phyloP scores from a whole-genome alignment of 2,888 invertebrate species.

The Cheilosia variabilis region DNA sequence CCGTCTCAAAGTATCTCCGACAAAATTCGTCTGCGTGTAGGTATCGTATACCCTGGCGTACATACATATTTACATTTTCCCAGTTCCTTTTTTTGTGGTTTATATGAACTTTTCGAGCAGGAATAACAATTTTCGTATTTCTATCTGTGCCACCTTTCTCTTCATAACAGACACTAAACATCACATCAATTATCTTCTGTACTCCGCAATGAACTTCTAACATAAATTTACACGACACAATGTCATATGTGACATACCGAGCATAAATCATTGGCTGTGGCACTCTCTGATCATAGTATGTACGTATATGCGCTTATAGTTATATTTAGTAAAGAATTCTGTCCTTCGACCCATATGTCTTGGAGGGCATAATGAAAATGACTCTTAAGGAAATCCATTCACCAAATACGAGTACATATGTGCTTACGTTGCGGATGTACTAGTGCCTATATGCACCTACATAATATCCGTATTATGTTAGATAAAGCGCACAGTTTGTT shows the following conservation, averaged over 20 bases:
- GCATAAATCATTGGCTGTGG: constrained; percentile 71
- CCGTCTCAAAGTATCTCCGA: constrained; percentile 54
- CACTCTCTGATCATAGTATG: constrained; percentile 48
- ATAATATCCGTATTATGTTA: neutral
- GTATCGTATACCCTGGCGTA: neutral
- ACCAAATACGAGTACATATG: neutral
- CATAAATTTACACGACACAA: constrained; percentile 75
- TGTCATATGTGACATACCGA: constrained; percentile 72
- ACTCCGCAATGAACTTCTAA: constrained; percentile 75
- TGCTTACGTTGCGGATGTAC: neutral
- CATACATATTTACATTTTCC: constrained; percentile 18
- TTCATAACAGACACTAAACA: constrained; percentile 72
- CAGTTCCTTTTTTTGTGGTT: constrained; percentile 35
- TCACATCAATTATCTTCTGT: constrained; percentile 76
- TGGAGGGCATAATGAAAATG: constrained; percentile 45
- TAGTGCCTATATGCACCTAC: neutral
- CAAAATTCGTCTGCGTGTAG: constrained; percentile 44
- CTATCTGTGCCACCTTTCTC: constrained; percentile 70
- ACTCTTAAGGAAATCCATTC: constrained; percentile 11
- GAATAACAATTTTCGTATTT: constrained; percentile 60
- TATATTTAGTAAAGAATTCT: constrained; percentile 57
- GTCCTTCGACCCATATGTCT: constrained; percentile 71
- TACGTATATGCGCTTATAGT: constrained; percentile 29
- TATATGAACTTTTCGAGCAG: constrained; percentile 54
- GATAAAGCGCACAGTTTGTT: neutral